Conservation (phyloP, 2,888 invertebrate genomes). For the Pasiphila rectangulata region DNA sequence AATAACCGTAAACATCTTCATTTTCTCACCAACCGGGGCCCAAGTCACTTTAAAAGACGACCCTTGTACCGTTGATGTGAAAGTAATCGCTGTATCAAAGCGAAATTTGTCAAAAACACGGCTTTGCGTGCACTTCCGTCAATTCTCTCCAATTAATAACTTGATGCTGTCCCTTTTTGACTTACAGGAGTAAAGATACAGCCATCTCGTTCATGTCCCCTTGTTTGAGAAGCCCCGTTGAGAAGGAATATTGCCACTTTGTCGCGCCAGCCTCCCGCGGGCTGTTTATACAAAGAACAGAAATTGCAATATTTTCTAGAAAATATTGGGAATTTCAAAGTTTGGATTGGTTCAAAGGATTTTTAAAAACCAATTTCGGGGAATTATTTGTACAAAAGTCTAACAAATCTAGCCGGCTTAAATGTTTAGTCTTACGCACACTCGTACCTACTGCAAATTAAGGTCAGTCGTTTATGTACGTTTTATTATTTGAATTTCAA, state of each 20-base stretch:
- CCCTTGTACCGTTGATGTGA: constrained; percentile 71
- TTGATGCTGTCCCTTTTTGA: constrained; percentile 47
- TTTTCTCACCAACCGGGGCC: constrained; percentile 42
- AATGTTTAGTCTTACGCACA: too few species aligned
- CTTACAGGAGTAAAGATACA: constrained; percentile 34
- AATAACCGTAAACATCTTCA: constrained; percentile 34
- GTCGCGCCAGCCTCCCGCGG: constrained; percentile 71
- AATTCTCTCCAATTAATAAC: constrained; percentile 80
- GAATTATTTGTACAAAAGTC: neutral
- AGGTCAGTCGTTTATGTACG: too few species aligned
- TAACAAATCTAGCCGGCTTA: too few species aligned
- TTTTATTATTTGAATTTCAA: too few species aligned
- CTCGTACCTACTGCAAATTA: too few species aligned
- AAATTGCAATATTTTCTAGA: constrained; percentile 73
- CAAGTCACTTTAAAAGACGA: constrained; percentile 52
- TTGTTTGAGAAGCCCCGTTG: constrained; percentile 78
- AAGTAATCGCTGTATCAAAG: constrained; percentile 80
- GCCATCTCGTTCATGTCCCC: constrained; percentile 60
- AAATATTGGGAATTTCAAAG: constrained; percentile 63
- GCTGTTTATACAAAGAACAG: constrained; percentile 64
- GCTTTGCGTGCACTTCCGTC: constrained; percentile 74
- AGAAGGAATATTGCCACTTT: constrained; percentile 80
- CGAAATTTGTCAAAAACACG: constrained; percentile 80
- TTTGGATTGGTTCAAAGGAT: constrained; percentile 38
- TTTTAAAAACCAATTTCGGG: constrained; percentile 8